Conservation (phyloP, 2,888 invertebrate species). For the Lasius fuliginosus region DNA sequence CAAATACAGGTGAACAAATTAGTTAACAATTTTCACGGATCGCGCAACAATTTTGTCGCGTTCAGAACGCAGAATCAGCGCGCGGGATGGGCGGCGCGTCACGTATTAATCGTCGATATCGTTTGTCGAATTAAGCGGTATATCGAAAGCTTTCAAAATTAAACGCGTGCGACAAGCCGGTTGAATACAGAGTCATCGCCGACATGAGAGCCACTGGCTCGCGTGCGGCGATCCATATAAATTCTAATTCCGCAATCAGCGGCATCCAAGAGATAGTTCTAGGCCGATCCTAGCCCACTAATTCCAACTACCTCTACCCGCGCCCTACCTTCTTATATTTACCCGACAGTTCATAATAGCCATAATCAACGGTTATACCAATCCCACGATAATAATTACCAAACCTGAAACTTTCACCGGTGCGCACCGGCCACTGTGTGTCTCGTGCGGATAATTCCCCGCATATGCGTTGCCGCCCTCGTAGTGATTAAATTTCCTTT, state of each 20-base stretch:
- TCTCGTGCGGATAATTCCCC: slow-evolving; percentile 76
- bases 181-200: slow-evolving; percentile 62
- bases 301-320: slow-evolving; percentile 80
- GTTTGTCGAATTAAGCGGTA: slow-evolving; percentile 74
- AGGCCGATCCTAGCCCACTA: slow-evolving; percentile 84
- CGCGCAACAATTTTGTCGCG: slow-evolving; percentile 73
- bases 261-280: slow-evolving; percentile 85
- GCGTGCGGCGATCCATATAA: slow-evolving; percentile 86
- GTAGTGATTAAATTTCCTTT: slow-evolving; percentile 74
- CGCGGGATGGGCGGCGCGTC: slow-evolving; percentile 69
- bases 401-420: slow-evolving; percentile 72
- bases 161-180: slow-evolving; percentile 68
- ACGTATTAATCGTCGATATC: slow-evolving; percentile 79
- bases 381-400: slow-evolving; percentile 84
- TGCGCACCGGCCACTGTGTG: slow-evolving; percentile 60
- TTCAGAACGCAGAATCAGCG: slow-evolving; percentile 58
- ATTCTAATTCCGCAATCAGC: slow-evolving; percentile 86
- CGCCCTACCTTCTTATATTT: slow-evolving; percentile 84
- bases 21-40: slow-evolving; percentile 76
- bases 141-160: slow-evolving; percentile 70
- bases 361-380: slow-evolving; percentile 85
- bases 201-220: slow-evolving; percentile 83
- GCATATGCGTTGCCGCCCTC: slow-evolving; percentile 70
- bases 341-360: slow-evolving; percentile 85
- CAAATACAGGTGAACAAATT: slow-evolving; percentile 46